Evolutionary conservation across 2,888 invertebrate genomes (phyloP), one percentile per base, ranked within the genome.

Genomic region (Andrena marginata): DNA sequence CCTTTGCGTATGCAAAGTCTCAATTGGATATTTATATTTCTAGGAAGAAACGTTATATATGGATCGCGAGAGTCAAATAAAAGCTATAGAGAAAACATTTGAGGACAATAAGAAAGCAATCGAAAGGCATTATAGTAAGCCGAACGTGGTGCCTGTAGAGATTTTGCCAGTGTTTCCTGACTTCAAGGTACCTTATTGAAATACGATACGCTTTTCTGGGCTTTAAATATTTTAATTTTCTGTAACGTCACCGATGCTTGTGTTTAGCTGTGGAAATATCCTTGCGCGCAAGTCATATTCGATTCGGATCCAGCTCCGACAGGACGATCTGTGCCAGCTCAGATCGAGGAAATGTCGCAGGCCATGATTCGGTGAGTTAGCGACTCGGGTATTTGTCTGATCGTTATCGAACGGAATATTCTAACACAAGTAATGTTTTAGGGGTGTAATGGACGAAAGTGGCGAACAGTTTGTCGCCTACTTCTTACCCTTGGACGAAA

Each of bases 401-500:
- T 63, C 54, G 48, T 1, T 8, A 10, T 42, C 31, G 8, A 33
- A 20, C 33, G 6, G n/a, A 23, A 51, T 26, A 16, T 62, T 51
- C 49, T 60, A 49, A 48, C 8, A 20, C 3, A 7, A 6, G 6
- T 78, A 49, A 42, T 77, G 56, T 89, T 94, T 94, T 94, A 98
- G 98, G 94, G 99, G 99, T 97, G 99, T 99, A 93, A 99, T 99
- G 97, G 99, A 99, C 93, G 99, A 99, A 94, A 98, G 98, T 91
- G 99, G 99, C 29, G 99, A 99, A 94, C 99, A 99, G 94, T 99
- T 99, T 94, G 99, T 99, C 0, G 99, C 99, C 0, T 99, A 99
- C 94, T 99, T 99, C 95, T 95, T 99, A 85, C 99, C 99, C 0
- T 97, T 98, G 0, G 98, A 98, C 54, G 98, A 98, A 10, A 99